A percentile compares a stretch with the other conserved stretches of the same genome.
Conservation (phyloP, 2,797 vertebrate genomes). For the Pipistrellus nathusii region DNA sequence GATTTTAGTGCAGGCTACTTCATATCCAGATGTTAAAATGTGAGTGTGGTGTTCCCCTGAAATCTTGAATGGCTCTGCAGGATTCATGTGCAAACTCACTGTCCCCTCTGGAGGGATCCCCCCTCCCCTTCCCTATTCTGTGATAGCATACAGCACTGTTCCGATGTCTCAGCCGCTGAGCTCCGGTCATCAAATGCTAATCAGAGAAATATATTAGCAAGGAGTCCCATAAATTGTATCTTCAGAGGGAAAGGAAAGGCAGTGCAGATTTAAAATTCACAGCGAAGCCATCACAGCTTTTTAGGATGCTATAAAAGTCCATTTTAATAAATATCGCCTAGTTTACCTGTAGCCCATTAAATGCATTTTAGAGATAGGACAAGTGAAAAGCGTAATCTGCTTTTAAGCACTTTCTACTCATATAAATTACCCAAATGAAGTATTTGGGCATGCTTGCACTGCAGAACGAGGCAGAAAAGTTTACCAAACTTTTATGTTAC, state of each 20-base stretch:
- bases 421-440: conserved; percentile 62
- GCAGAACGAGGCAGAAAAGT: conserved; percentile 23
- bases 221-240: conserved; percentile 36
- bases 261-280: conserved; percentile 60
- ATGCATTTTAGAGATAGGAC: conserved; percentile 45
- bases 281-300: conserved; percentile 10
- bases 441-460: conserved; percentile 47
- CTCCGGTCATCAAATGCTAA: conserved; percentile 3
- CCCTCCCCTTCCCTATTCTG: too few relatives aligned
- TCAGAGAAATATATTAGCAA: conserved; percentile 35
- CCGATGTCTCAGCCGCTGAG: background rate
- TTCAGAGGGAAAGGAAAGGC: conserved; percentile 56
- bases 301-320: conserved; percentile 71
- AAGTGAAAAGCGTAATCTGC: conserved; percentile 59
- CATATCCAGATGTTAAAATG: background rate
- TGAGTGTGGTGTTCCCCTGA: background rate
- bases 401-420: conserved; percentile 59
- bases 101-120: too few relatives aligned
- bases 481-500: conserved; percentile 1
- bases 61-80: background rate
- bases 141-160: accelerated
- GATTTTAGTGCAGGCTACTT: background rate
- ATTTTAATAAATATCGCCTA: conserved; percentile 61
- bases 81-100: background rate
- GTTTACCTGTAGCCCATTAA: conserved; percentile 72